phyloP scores from a whole-genome alignment of 92 coral and sea anemone species.

The Scolanthus callimorphus region DNA sequence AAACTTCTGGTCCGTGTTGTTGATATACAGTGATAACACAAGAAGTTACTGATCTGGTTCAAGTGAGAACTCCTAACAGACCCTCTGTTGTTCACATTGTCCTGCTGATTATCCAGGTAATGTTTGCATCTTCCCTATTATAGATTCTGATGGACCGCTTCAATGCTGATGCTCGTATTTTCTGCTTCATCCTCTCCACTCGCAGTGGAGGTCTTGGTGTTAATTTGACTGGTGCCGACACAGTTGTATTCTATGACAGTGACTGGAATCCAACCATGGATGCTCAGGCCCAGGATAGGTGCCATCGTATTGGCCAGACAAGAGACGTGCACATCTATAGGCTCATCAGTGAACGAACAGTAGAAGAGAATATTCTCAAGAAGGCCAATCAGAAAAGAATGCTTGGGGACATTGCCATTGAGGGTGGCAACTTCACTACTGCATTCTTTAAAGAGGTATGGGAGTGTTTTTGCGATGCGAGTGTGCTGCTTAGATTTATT shows the following conservation, averaged over 20 bases:
- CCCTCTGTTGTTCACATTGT: not conserved
- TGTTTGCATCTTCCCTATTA: slow-evolving; percentile 2
- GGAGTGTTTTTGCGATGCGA: not conserved
- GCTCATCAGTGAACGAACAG: slow-evolving; percentile 90
- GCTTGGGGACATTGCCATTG: slow-evolving; percentile 94
- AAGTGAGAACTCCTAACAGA: no score
- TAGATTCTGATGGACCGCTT: slow-evolving; percentile 97
- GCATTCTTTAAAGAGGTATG: slow-evolving; percentile 88
- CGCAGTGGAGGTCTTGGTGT: slow-evolving; percentile 99
- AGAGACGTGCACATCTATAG: slow-evolving; percentile 97
- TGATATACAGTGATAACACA: slow-evolving; percentile 57
- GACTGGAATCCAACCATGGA: slow-evolving; percentile 99
- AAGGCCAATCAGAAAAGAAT: slow-evolving; percentile 94
- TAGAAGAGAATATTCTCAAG: slow-evolving; percentile 93
- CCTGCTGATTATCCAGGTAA: no score
- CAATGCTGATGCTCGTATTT: slow-evolving; percentile 91
- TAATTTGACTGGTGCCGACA: slow-evolving; percentile 96
- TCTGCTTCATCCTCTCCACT: slow-evolving; percentile 93
- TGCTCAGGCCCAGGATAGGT: slow-evolving; percentile 98
- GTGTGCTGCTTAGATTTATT: no score
- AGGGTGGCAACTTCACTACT: slow-evolving; percentile 98
- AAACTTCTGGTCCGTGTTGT: slow-evolving; percentile 94
- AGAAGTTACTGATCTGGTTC: slow-evolving; percentile 83
- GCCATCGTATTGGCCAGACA: slow-evolving; percentile 99
- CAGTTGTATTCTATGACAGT: slow-evolving; percentile 94